Evolutionary conservation across 2,888 invertebrate species (phyloP), one percentile per base, ranked within the genome.

Genomic region (Apocheima hispidaria): DNA sequence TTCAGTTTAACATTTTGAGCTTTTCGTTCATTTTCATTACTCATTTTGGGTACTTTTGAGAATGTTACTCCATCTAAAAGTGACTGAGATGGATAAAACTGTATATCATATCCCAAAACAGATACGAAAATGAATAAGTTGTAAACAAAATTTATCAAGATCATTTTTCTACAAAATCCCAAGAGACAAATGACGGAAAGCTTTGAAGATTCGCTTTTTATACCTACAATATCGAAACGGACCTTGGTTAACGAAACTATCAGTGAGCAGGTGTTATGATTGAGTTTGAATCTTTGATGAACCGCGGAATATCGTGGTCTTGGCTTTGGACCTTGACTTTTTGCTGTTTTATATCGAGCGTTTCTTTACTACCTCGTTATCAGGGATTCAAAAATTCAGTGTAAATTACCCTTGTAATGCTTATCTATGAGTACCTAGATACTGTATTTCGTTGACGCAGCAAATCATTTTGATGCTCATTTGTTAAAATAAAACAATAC

Each of bases 271-370:
- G 92, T 93, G 93, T 73, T 85, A 84, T 90, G 90, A 93, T 93
- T 92, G 88, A 81, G 86, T 83, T 82, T 88, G 77, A 78, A 90
- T 92, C 80, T 86, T 92, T 89, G 77, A 92, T 90, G 79, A 74
- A 52, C 67, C 68, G 75, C 74, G 73, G 73, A 70, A 70, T 73
- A 77, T 83, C 81, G 82, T 65, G 83, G 82, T 74, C 81, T 62
- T 60, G 67, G 56, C 65, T 50, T 2, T 14, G 43, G 70, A 60
- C 80, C 79, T 59, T 82, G 82, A 80, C 78, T 75, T 71, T 70
- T 68, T 52, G 67, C 65, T 67, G 48, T 54, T 59, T 63, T 63
- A 46, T 54, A 58, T 51, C 26, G 52, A 58, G 14, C 44, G 63
- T 55, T 53, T 58, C 57, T 58, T 53, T 46, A 23, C n/a, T 23